Conservation (phyloP, 2,113 vertebrate species). For the Oceanodroma tethys region DNA sequence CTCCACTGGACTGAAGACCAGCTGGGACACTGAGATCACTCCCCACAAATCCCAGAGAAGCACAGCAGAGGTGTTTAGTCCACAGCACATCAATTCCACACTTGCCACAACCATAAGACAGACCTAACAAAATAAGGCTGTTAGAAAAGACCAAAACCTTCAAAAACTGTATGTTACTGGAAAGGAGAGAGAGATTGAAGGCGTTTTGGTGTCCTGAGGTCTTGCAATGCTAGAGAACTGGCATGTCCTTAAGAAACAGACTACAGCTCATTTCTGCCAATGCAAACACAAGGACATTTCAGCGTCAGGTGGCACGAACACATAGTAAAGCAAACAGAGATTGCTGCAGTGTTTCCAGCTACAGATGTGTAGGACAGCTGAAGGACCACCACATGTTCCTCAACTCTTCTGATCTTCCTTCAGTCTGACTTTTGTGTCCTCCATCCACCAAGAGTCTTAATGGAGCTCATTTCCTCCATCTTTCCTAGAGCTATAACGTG, state of each 20-base stretch:
- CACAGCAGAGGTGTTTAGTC: background rate
- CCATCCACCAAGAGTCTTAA: background rate
- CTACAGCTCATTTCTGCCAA: background rate
- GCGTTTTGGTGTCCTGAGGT: background rate
- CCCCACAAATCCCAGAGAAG: background rate
- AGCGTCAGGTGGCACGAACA: background rate
- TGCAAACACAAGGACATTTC: fast-evolving
- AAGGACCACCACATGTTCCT: background rate
- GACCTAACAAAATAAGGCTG: background rate
- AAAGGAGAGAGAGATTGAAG: background rate
- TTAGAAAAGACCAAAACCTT: background rate
- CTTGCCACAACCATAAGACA: background rate
- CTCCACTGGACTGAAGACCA: background rate
- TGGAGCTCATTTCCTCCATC: slow-evolving; percentile 4
- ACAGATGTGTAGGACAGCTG: background rate
- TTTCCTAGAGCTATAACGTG: background rate
- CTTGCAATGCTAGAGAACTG: background rate
- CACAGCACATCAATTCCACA: background rate
- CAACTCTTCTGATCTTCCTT: background rate
- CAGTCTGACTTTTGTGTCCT: background rate
- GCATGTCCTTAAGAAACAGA: background rate
- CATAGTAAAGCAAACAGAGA: background rate
- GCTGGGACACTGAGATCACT: background rate
- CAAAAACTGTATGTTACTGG: background rate
- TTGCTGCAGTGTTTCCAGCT: background rate